These are phyloP conservation scores for Tolypeutes matacus DNA, from an alignment of 2,797 vertebrate genomes.

Conservation along the genomic window DNA sequence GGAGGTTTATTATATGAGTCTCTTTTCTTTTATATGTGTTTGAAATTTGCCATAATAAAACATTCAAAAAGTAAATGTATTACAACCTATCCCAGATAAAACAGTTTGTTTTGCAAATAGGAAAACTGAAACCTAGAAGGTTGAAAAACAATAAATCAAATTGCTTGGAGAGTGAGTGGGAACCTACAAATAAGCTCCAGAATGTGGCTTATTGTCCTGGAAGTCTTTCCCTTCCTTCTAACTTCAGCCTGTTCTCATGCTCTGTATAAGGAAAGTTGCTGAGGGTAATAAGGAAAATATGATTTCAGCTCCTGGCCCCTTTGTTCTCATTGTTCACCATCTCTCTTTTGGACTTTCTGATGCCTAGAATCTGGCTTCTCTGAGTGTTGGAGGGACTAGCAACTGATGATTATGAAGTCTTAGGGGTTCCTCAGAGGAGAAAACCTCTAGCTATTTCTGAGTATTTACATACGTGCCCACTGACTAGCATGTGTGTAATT, in stretches of 20 bases:
- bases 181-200: background rate
- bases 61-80: conserved; percentile 3
- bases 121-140: background rate
- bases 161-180: background rate
- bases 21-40: background rate
- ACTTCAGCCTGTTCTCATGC: accelerated
- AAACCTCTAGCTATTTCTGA: background rate
- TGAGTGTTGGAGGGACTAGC: background rate
- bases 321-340: background rate
- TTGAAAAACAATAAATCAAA: background rate
- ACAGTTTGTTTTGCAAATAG: background rate
- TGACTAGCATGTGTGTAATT: background rate
- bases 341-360: background rate
- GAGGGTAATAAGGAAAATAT: background rate
- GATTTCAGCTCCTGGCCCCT: background rate
- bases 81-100: background rate
- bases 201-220: background rate
- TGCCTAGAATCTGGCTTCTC: background rate
- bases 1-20: background rate
- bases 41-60: conserved; percentile 49
- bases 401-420: background rate
- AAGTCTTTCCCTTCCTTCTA: too few relatives aligned
- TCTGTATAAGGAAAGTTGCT: background rate
- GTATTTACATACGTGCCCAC: background rate
- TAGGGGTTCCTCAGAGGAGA: background rate